Evolutionary conservation across 2,113 vertebrate genomes (phyloP).

Genomic region (Recurvirostra avosetta): DNA sequence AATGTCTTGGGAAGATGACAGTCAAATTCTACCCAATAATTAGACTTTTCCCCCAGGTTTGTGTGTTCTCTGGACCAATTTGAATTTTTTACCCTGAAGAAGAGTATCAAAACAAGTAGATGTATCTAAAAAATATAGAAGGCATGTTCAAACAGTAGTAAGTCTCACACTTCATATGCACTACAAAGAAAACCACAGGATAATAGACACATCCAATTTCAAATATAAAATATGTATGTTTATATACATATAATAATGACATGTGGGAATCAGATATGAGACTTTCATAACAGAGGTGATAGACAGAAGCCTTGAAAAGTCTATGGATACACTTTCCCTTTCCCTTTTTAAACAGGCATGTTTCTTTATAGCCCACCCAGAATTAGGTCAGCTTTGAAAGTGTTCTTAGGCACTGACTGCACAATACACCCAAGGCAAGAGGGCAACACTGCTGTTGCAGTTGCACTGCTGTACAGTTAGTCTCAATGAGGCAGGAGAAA

Average conservation of each 20-base stretch:
- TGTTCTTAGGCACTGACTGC: not conserved
- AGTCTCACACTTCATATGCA: constrained; percentile 51
- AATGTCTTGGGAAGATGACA: not conserved
- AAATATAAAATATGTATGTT: constrained; percentile 39
- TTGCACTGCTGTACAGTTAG: not conserved
- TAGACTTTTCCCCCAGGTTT: not conserved
- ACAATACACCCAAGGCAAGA: not conserved
- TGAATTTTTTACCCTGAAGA: constrained; percentile 19
- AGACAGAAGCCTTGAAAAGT: not conserved
- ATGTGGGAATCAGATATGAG: constrained; percentile 23
- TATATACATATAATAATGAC: constrained; percentile 31
- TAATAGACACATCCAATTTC: constrained; percentile 31
- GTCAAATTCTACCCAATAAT: not conserved
- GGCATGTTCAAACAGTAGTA: constrained; percentile 29
- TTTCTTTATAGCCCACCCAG: not conserved
- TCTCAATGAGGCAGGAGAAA: not conserved
- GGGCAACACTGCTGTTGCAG: not conserved
- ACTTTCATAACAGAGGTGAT: constrained; percentile 4
- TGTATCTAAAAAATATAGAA: not conserved
- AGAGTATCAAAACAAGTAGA: not conserved
- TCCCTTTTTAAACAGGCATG: not conserved
- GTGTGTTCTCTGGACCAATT: not conserved
- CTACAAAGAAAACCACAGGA: constrained; percentile 58
- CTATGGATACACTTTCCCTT: not conserved
- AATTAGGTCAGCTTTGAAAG: not conserved